Conservation (phyloP, 1,140 invertebrate genomes). For the Bactericera cockerelli region DNA sequence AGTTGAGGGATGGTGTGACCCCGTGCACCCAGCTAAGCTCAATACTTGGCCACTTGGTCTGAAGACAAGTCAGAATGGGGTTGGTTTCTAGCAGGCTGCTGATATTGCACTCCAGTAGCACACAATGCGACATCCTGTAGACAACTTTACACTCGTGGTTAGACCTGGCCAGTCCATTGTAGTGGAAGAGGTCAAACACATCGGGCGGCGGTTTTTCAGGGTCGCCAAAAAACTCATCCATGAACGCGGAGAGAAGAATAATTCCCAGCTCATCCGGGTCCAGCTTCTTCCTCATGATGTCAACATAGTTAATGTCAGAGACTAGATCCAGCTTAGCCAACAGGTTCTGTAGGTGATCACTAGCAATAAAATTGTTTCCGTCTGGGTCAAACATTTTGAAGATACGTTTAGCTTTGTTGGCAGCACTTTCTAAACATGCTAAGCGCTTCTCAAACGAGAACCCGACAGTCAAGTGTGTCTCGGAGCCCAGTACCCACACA, state of each 20-base stretch:
- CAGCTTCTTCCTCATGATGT: constrained; percentile 77
- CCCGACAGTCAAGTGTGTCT: constrained; percentile 76
- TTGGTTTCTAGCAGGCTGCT: constrained; percentile 64
- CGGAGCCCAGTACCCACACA: constrained; percentile 84
- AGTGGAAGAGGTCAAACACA: constrained; percentile 74
- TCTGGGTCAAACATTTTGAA: constrained; percentile 84
- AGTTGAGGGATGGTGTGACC: constrained; percentile 62
- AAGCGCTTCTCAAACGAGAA: constrained; percentile 69
- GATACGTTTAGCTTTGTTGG: constrained; percentile 64
- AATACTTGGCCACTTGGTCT: constrained; percentile 86
- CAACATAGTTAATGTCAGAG: constrained; percentile 62
- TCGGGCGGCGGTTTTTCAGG: constrained; percentile 57
- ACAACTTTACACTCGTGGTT: constrained; percentile 32
- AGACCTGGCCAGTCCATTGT: constrained; percentile 73
- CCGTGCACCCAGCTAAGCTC: constrained; percentile 61
- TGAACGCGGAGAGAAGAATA: constrained; percentile 74
- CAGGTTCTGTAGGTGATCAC: constrained; percentile 65
- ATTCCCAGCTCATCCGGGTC: constrained; percentile 82
- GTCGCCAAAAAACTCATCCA: constrained; percentile 87
- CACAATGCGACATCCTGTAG: constrained; percentile 22
- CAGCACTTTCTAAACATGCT: constrained; percentile 70
- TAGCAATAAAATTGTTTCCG: constrained; percentile 72
- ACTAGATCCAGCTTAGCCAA: constrained; percentile 65
- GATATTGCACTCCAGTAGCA: constrained; percentile 67
- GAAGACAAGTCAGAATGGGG: constrained; percentile 75